phyloP scores from a whole-genome alignment of 2,888 invertebrate species.

The Tenthredo distinguenda region DNA sequence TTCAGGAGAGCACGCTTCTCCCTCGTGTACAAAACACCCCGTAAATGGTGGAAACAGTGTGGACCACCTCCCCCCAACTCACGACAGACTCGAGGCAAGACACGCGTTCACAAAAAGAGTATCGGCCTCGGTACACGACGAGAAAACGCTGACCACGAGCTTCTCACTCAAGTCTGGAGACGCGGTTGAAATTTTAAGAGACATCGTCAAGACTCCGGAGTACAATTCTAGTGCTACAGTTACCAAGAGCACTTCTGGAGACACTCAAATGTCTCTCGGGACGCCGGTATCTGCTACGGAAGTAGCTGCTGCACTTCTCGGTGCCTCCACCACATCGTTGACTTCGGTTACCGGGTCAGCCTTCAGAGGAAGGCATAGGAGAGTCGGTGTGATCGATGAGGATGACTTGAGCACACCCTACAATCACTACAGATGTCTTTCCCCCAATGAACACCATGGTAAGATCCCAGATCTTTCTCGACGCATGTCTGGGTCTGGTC shows the following conservation, averaged over 20 bases:
- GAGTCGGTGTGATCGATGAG: slow-evolving; percentile 78
- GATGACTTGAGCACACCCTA: slow-evolving; percentile 87
- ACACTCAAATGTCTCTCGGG: slow-evolving; percentile 74
- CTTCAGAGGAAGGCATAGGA: slow-evolving; percentile 72
- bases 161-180: slow-evolving; percentile 73
- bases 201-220: slow-evolving; percentile 62
- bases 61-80: slow-evolving; percentile 55
- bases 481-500: slow-evolving; percentile 52
- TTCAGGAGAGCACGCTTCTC: slow-evolving; percentile 65
- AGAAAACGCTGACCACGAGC: slow-evolving; percentile 63
- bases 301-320: slow-evolving; percentile 80
- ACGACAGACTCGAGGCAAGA: slow-evolving; percentile 53
- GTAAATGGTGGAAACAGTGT: slow-evolving; percentile 45
- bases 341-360: slow-evolving; percentile 68
- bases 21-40: slow-evolving; percentile 54
- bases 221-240: slow-evolving; percentile 65
- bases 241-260: slow-evolving; percentile 79
- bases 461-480: slow-evolving; percentile 51
- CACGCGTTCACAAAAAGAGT: slow-evolving; percentile 63
- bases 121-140: slow-evolving; percentile 73
- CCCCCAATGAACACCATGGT: slow-evolving; percentile 81
- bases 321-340: slow-evolving; percentile 80
- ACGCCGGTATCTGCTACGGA: slow-evolving; percentile 80
- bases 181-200: slow-evolving; percentile 61
- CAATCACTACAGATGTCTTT: slow-evolving; percentile 87